These are phyloP conservation scores for Pipistrellus pipistrellus DNA, from an alignment of 2,797 vertebrate genomes.

Conservation along the genomic window DNA sequence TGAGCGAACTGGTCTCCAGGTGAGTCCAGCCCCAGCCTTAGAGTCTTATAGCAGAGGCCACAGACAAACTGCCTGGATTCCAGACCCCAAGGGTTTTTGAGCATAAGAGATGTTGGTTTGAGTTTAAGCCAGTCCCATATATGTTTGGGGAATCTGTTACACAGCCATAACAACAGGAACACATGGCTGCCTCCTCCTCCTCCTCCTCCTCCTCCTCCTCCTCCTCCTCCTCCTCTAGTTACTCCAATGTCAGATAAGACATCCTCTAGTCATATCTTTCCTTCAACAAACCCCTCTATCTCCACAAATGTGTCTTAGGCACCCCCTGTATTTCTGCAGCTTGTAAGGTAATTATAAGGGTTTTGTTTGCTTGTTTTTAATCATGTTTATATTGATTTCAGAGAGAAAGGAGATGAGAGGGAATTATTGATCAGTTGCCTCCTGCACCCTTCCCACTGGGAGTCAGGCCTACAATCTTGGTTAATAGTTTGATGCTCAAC, in stretches of 20 bases:
- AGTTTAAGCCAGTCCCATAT: not conserved
- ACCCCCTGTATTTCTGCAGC: not conserved
- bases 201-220: not conserved
- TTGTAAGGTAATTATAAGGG: not conserved
- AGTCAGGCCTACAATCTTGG: no score
- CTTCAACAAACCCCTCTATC: not conserved
- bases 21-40: not conserved
- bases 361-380: not conserved
- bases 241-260: not conserved
- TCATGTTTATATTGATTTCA: no score
- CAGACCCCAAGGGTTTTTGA: not conserved
- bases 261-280: not conserved
- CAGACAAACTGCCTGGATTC: not conserved
- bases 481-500: no score
- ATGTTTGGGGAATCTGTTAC: not conserved
- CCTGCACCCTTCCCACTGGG: no score
- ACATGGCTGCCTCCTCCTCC: not conserved
- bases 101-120: not conserved
- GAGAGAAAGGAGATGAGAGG: not conserved
- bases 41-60: not conserved
- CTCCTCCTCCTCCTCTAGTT: not conserved
- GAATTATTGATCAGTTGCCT: no score
- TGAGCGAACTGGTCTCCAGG: not conserved
- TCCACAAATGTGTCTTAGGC: not conserved
- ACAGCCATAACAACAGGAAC: not conserved